Base-by-base conservation (phyloP, 2,888 invertebrate species). In the Microctonus aethiopoides region DNA sequence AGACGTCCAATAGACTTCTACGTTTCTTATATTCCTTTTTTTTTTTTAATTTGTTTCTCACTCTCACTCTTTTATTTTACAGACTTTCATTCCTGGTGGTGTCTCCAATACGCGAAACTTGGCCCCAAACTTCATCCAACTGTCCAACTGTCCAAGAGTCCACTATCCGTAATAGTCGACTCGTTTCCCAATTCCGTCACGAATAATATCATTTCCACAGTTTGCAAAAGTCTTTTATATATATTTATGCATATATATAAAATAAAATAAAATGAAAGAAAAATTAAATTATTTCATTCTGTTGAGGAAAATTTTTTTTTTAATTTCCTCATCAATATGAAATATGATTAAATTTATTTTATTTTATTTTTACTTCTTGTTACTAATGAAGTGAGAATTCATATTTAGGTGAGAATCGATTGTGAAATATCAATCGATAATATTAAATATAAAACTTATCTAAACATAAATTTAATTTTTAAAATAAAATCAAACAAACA, bases 81-180 rank as follows among this genome's bases (percentile, higher is more conserved):
- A 16, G n/a, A 66, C 11, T 39, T 16, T 11, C 13, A 36, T 13
- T 65, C 52, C 54, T n/a, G 11, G 52, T 22, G 36, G 36, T 56
- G 36, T 65, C 56, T 65, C 16, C 56, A 57, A 36, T 65, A n/a
- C n/a, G 16, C 32, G 46, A 60, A 69, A 62, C 51, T 67, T 68
- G 65, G 73, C 65, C 69, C 72, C 62, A 72, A 75, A 75, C 72
- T 76, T 74, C 52, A 66, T 69, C 72, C 75, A 80, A 78, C 81
- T 81, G 81, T 80, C 81, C 78, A 81, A 81, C 80, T 80, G 80
- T 80, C 80, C 79, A 77, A 79, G 74, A 77, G 76, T 75, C 74
- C 79, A 78, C 78, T 79, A 70, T 71, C 59, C 66, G 39, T 46
- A 36, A 46, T 39, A 22, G 52, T 64, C 70, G 7, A 60, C 69